Evolutionary conservation across 2,113 vertebrate species (phyloP).

Genomic region (Dasyurus viverrinus): DNA sequence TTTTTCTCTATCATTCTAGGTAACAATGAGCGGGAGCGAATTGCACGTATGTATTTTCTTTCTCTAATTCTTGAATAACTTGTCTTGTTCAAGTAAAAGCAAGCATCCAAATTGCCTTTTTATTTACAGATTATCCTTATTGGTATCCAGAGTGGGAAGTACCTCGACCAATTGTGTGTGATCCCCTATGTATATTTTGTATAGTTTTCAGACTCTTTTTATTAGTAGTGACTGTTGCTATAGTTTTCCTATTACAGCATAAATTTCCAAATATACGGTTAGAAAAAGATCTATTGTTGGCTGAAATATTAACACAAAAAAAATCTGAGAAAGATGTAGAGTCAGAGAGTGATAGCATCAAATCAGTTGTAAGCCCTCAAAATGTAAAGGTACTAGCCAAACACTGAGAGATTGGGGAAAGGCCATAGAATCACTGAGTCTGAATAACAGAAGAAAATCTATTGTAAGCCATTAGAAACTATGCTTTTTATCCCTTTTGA

Average conservation of each 20-base stretch:
- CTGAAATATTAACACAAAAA: constrained; percentile 4
- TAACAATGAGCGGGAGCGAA: constrained; percentile 65
- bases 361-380: rapidly evolving
- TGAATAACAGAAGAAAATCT: constrained; percentile 36
- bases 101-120: constrained; percentile 59
- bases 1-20: constrained; percentile 67
- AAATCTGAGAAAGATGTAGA: neutral
- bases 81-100: constrained; percentile 37
- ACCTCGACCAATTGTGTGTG: constrained; percentile 70
- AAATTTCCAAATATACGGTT: constrained; percentile 60
- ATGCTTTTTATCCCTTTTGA: constrained; percentile 17
- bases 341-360: neutral
- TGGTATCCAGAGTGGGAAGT: constrained; percentile 77
- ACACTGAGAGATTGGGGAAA: rapidly evolving
- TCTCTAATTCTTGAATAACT: constrained; percentile 58
- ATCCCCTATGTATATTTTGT: constrained; percentile 53
- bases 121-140: constrained; percentile 74
- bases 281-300: constrained; percentile 44
- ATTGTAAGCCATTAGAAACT: neutral
- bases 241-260: constrained; percentile 65
- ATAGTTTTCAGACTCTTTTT: constrained; percentile 49
- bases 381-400: rapidly evolving
- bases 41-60: constrained; percentile 68
- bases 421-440: neutral
- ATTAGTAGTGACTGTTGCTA: constrained; percentile 22